These are phyloP conservation scores for Drosophila navojoa DNA, from an alignment of 1,140 invertebrate genomes.

Conservation along the genomic window DNA sequence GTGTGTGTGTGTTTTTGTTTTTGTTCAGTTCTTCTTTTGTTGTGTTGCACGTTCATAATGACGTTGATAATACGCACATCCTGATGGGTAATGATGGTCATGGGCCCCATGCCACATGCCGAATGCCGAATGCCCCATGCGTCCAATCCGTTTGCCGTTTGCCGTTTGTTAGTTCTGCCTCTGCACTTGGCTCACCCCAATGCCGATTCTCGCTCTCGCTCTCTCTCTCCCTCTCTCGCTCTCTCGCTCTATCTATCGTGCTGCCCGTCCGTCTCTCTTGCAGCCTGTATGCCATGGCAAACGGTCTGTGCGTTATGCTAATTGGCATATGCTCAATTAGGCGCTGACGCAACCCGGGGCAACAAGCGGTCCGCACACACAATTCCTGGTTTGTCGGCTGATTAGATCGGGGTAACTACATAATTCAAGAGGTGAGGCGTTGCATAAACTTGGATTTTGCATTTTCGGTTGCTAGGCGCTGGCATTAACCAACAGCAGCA, in stretches of 20 bases:
- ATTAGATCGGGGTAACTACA: slow-evolving; percentile 76
- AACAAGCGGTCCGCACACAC: slow-evolving; percentile 36
- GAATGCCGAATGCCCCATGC: not conserved
- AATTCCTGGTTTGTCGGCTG: slow-evolving; percentile 51
- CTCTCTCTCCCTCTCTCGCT: not conserved
- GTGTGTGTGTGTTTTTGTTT: not conserved
- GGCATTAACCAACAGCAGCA: slow-evolving; percentile 47
- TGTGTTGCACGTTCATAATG: slow-evolving; percentile 46
- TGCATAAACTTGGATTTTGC: slow-evolving; percentile 35
- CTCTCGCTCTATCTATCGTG: not conserved
- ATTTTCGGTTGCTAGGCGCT: slow-evolving; percentile 60
- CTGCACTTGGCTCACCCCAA: not conserved
- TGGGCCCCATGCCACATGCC: not conserved
- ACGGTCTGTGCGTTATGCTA: slow-evolving; percentile 55
- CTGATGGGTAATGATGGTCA: slow-evolving; percentile 28
- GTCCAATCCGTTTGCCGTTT: slow-evolving; percentile 2
- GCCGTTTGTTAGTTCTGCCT: slow-evolving; percentile 1
- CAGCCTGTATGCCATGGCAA: not conserved
- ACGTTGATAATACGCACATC: slow-evolving; percentile 43
- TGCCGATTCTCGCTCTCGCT: not conserved
- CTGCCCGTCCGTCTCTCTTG: not conserved
- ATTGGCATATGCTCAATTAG: slow-evolving; percentile 81
- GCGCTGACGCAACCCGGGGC: slow-evolving; percentile 65
- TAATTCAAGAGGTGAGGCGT: slow-evolving; percentile 55
- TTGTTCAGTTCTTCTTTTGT: not conserved